Base-by-base conservation (phyloP, 1,140 invertebrate genomes). In the Zelostemma sp. region DNA sequence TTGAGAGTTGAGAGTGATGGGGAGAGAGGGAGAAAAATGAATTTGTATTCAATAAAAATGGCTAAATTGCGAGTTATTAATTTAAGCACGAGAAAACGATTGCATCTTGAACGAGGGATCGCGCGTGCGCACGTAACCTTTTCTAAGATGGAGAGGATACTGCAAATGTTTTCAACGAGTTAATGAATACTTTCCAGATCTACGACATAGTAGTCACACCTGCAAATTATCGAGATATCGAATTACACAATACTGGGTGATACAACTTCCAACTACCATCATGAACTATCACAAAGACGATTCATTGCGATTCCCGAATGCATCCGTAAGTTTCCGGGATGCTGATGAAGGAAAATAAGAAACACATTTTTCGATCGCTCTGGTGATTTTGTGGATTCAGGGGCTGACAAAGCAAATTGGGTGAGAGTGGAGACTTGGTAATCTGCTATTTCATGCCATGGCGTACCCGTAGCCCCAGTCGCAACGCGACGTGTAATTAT, bases 401-500 rank as follows among this genome's bases (percentile, higher is more conserved):
- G 21, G 21, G 8, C 21, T 62, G 58, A 68, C 58, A 62, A 68
- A 62, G 58, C 54, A 54, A 62, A 68, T 68, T 68, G 54, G 69
- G 64, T 68, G 60, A 63, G 60, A 72, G 64, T 64, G 64, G 51
- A 72, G 53, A 55, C 47, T 62, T 46, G 60, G 64, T 66, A 71
- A 70, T 57, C 68, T 62, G 59, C 61, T 51, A 71, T 66, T 66
- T 58, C 59, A 67, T 53, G 64, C 57, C 56, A n/a, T n/a, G 59
- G 59, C 61, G 49, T 62, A 50, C 18, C 28, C 47, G 57, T 18
- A 58, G 57, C 25, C 35, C 56, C 47, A 59, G 65, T 51, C 40
- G 64, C 57, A 68, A 72, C 70, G 59, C 76, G 69, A 80, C 69
- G 75, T 78, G 73, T 80, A 80, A 80, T 80, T 80, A 80, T 79